phyloP scores from a whole-genome alignment of 2,888 invertebrate genomes.

The Augochlorella aurata region DNA sequence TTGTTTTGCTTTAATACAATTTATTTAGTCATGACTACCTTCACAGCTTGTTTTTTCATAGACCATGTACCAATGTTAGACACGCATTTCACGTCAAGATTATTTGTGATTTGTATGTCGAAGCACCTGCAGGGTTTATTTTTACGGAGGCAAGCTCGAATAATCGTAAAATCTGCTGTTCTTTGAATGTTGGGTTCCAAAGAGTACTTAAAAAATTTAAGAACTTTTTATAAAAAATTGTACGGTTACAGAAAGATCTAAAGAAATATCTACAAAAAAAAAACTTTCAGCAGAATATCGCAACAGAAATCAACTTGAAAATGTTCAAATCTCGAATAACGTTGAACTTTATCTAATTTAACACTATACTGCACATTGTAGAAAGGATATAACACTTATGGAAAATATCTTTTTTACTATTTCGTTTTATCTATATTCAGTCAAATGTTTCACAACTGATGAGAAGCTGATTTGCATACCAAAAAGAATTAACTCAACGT shows the following conservation, averaged over 20 bases:
- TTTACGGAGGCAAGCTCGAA: slow-evolving; percentile 53
- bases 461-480: not conserved
- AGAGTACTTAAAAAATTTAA: not conserved
- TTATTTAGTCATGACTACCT: slow-evolving; percentile 68
- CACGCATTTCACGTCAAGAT: slow-evolving; percentile 39
- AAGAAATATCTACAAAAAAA: slow-evolving; percentile 2
- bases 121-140: slow-evolving; percentile 50
- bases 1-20: slow-evolving; percentile 52
- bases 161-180: slow-evolving; percentile 40
- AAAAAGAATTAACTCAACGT: not conserved
- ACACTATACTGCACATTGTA: slow-evolving; percentile 57
- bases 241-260: not conserved
- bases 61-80: slow-evolving; percentile 45
- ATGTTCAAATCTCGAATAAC: slow-evolving; percentile 24
- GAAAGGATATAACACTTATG: slow-evolving; percentile 71
- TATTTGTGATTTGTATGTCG: slow-evolving; percentile 36
- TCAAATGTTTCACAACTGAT: slow-evolving; percentile 51
- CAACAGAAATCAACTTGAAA: not conserved
- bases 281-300: not conserved
- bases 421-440: slow-evolving; percentile 61
- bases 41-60: slow-evolving; percentile 39
- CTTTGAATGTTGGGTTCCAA: not conserved
- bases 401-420: slow-evolving; percentile 74
- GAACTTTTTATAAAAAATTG: not conserved
- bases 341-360: slow-evolving; percentile 18